Evolutionary conservation across 2,113 vertebrate genomes (phyloP).

Genomic region (Daphoenositta chrysoptera): DNA sequence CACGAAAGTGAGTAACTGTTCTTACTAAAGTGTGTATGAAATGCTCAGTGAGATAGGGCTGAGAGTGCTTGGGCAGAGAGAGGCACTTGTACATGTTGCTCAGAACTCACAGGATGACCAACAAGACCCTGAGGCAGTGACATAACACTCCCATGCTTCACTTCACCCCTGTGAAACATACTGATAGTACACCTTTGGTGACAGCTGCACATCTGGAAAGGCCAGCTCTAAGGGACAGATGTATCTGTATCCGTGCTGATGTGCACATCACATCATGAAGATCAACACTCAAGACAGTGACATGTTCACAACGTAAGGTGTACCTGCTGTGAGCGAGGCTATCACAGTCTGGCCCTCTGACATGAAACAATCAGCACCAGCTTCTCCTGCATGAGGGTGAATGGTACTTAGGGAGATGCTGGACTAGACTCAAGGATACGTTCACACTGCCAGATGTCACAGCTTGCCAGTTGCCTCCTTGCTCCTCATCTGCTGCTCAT

Average conservation of each 20-base stretch:
- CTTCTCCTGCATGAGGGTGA: not conserved
- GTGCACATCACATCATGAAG: not conserved
- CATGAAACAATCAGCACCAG: not conserved
- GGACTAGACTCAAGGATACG: not conserved
- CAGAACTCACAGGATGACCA: not conserved
- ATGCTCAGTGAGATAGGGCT: not conserved
- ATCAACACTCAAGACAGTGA: not conserved
- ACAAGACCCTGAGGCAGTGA: not conserved
- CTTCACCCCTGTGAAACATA: not conserved
- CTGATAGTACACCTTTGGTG: not conserved
- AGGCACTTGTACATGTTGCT: not conserved
- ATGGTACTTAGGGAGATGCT: not conserved
- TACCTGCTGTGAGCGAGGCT: not conserved
- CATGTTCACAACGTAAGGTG: not conserved
- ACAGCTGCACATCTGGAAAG: not conserved
- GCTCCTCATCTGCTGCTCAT: not conserved
- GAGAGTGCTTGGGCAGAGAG: not conserved
- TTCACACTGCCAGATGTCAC: not conserved
- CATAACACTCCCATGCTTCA: not conserved
- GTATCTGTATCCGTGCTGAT: not conserved
- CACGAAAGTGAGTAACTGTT: conserved; percentile 53
- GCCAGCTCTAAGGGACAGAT: not conserved
- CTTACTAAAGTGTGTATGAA: not conserved
- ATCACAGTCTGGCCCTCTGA: not conserved
- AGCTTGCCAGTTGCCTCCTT: not conserved